These are phyloP conservation scores for Nomada ferruginata DNA, from an alignment of 2,888 invertebrate species.

Conservation along the genomic window DNA sequence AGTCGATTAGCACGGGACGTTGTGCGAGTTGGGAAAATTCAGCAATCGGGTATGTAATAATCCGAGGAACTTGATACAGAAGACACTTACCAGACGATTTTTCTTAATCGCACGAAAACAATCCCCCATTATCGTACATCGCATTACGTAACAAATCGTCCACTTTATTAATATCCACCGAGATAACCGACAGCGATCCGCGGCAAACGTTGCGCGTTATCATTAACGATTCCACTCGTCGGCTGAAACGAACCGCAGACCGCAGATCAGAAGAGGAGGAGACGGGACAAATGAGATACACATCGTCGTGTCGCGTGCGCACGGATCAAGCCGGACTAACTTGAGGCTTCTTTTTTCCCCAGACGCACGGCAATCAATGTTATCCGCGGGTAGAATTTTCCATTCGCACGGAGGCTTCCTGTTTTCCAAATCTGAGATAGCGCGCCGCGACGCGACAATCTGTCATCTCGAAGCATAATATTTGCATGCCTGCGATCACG, in stretches of 20 bases:
- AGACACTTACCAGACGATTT: too few relatives aligned
- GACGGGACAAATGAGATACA: too few relatives aligned
- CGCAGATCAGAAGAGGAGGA: too few relatives aligned
- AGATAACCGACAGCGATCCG: not conserved
- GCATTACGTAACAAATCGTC: too few relatives aligned
- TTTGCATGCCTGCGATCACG: not conserved
- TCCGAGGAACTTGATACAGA: too few relatives aligned
- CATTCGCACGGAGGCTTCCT: not conserved
- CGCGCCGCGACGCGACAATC: not conserved
- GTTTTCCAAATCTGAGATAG: slow-evolving; percentile 5
- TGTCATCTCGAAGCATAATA: not conserved
- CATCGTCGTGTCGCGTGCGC: too few relatives aligned
- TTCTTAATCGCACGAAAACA: too few relatives aligned
- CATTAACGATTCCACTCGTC: not conserved
- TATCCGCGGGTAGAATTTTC: slow-evolving; percentile 1
- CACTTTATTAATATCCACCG: not conserved
- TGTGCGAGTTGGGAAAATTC: too few relatives aligned
- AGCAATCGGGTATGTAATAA: too few relatives aligned
- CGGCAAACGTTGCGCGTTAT: not conserved
- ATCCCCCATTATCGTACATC: too few relatives aligned
- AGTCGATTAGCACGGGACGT: too few relatives aligned
- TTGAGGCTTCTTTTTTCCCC: not conserved
- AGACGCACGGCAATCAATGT: not conserved
- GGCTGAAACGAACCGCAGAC: not conserved
- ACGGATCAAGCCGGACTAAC: not conserved